Evolutionary conservation across 2,113 vertebrate genomes (phyloP).

Genomic region (Chascanopsetta lugubris): DNA sequence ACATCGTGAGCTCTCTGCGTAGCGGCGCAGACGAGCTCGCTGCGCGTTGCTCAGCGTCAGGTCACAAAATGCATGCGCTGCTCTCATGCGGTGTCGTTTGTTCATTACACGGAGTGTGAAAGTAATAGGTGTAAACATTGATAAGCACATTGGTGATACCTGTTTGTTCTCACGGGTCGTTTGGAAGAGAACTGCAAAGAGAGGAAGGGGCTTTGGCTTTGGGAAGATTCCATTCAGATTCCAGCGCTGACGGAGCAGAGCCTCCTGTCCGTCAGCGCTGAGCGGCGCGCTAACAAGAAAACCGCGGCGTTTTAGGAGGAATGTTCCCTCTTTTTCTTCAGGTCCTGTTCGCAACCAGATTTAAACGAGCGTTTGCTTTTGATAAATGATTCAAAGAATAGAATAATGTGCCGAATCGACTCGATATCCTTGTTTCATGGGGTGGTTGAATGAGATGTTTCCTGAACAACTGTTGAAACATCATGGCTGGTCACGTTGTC

Average conservation of each 20-base stretch:
- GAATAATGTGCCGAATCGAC: constrained; percentile 9
- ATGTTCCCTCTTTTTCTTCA: constrained; percentile 11
- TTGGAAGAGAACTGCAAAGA: not conserved
- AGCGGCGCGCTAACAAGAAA: not conserved
- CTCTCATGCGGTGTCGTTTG: constrained; percentile 52
- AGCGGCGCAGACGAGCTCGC: constrained; percentile 59
- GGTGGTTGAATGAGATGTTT: constrained; percentile 2
- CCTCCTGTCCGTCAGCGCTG: not conserved
- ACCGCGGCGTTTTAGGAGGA: too few relatives aligned
- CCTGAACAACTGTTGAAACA: constrained; percentile 5
- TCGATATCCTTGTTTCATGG: constrained; percentile 21
- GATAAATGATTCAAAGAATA: constrained; percentile 1
- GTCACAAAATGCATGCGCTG: constrained; percentile 37
- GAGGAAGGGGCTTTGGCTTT: not conserved
- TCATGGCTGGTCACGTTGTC: constrained; percentile 1
- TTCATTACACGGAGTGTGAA: constrained; percentile 65
- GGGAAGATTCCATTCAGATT: not conserved
- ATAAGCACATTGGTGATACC: constrained; percentile 45
- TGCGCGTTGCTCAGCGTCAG: constrained; percentile 50
- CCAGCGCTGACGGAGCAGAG: too few relatives aligned
- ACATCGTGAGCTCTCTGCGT: constrained; percentile 63
- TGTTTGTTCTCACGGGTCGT: constrained; percentile 17
- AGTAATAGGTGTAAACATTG: constrained; percentile 50
- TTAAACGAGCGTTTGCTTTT: constrained; percentile 4
- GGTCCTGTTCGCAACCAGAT: not conserved